Base-by-base conservation (phyloP, 1,140 invertebrate genomes). In the Bicyclus anynana region DNA sequence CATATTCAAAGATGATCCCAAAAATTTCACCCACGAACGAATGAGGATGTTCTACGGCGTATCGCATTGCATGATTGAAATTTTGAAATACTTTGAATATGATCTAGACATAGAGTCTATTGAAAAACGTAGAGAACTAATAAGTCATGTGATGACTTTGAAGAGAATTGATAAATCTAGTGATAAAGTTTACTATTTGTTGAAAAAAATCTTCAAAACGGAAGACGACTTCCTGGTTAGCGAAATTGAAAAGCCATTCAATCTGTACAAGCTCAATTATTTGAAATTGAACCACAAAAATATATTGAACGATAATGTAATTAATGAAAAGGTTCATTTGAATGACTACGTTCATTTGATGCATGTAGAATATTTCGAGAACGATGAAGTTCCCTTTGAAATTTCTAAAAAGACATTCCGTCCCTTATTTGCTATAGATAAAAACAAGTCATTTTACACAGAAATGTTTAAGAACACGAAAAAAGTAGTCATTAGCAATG, bases 1-100 rank as follows among this genome's bases (percentile, higher is more conserved):
- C 13, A 54, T 73, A 47, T 73, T 73, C 53, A 68, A 70, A 62
- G 20, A 67, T 23, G 65, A 70, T 62, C 35, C 53, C 9, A 7
- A 47, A 50, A 52, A 68, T 26, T 70, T 55, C 38, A 48, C 5
- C 7, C 62, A 73, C 7, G 67, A 73, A 63, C 59, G 67, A 6
- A 17, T 73, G 20, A 63, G 67, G 49, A 59, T 65, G 52, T 69
- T 38, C 29, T 53, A 59, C n/a, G 60, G 62, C 1, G 48, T 67
- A 42, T 49, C 65, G 7, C 40, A 47, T 35, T 50, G 26, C 42
- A 73, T 73, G 70, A 63, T 73, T 7, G 67, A 73, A 62, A 67
- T 73, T 26, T 56, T 73, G 4, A 53, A 61, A 14, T 37, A 48
- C 38, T 53, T 73, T 0, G 26, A 65, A 29, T 73, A 73, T 12